Evolutionary conservation across 1,140 invertebrate genomes (phyloP), one percentile per base, ranked within the genome.

Genomic region (Aphelenchoides fujianensis): DNA sequence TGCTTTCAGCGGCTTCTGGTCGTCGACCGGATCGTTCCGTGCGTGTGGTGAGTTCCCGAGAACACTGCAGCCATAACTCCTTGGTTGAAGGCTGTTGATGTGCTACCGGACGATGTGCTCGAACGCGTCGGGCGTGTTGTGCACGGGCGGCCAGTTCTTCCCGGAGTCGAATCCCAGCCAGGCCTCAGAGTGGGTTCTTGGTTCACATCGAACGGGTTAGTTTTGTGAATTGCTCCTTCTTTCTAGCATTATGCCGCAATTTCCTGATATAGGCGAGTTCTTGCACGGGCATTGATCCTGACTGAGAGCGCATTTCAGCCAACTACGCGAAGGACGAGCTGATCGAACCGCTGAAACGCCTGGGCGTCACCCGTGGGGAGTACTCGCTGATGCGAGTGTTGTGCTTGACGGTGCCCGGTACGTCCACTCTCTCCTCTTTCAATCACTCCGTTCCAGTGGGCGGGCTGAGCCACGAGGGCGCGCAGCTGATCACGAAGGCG

Each of bases 371-470:
- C 19, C 35, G 62, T 28, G 35, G 32, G n/a, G 73, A 74, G 59
- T 74, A 79, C 36, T 73, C 73, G n/a, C 7, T 74, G n/a, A 30
- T 74, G 28, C 31, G 74, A 32, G 69, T 76, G 16, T 34, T 74
- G 23, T 77, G 74, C 63, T 71, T 74, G 12, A 76, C 37, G 34
- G 41, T 76, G 23, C 74, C 73, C 55, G 73, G 73, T 76, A 63
- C n/a, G 0, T n/a, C 16, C 59, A 59, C 54, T 34, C 16, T 28
- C 52, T 35, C 5, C 66, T 16, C 36, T 12, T 19, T 71, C 32
- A 35, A 48, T 31, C 1, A 48, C 12, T 1, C 52, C 3, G n/a
- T 70, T 70, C 16, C 36, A 72, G 70, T 72, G 19, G 34, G 34
- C 7, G 37, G 69, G 31, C 27, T 72, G 31, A 55, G 48, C 41